Evolutionary conservation across 2,888 invertebrate genomes (phyloP).

Genomic region (Amblyjoppa fuscipennis): DNA sequence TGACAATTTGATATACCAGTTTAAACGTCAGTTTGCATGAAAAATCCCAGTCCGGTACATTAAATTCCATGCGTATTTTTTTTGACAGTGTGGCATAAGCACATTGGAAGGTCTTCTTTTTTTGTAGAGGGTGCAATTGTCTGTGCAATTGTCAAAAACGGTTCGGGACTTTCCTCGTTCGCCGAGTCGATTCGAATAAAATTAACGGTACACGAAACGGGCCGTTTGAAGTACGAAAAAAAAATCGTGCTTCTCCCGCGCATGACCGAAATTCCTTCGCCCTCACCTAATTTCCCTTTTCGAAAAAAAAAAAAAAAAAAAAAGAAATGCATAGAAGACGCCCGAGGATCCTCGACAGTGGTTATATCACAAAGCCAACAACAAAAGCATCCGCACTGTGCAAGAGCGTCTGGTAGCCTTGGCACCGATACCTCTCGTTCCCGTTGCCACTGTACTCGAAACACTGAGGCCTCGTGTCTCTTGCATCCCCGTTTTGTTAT

Average conservation of each 20-base stretch:
- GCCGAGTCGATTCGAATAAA: not conserved
- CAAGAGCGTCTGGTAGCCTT: conserved; percentile 55
- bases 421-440: conserved; percentile 60
- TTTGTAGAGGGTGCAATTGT: not conserved
- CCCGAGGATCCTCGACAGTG: conserved; percentile 10
- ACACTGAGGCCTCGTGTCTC: conserved; percentile 27
- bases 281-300: not conserved
- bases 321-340: not conserved
- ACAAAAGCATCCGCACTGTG: conserved; percentile 43
- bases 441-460: conserved; percentile 46
- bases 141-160: not conserved
- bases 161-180: not conserved
- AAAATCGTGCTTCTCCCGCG: not conserved
- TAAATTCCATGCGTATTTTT: too few species aligned
- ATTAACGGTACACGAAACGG: not conserved
- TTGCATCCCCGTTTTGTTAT: conserved; percentile 11
- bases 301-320: not conserved
- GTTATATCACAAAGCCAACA: conserved; percentile 27
- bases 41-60: too few species aligned
- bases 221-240: too few species aligned
- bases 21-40: too few species aligned
- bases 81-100: too few species aligned
- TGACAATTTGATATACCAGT: too few species aligned
- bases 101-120: too few species aligned
- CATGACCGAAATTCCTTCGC: not conserved